These are phyloP conservation scores for Stegophylla sp. DNA, from an alignment of 2,888 invertebrate genomes.

Conservation along the genomic window DNA sequence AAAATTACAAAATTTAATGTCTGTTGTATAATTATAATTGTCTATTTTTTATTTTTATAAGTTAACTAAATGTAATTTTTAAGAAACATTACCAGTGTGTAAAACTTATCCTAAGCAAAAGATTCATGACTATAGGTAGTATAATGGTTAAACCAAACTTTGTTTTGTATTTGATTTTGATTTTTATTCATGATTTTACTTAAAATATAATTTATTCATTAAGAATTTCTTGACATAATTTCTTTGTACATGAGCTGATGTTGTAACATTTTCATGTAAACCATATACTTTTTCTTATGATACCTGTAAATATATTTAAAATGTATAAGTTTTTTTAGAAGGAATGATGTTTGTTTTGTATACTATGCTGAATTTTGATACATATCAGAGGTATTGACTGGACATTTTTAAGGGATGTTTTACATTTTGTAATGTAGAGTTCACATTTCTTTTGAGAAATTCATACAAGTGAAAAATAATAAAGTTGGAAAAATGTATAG, in stretches of 20 bases:
- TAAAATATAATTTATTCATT: slow-evolving; percentile 21
- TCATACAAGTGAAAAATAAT: too few species aligned
- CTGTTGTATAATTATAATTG: neutral
- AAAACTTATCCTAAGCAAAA: neutral
- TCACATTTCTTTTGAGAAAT: too few species aligned
- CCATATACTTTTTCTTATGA: slow-evolving; percentile 83
- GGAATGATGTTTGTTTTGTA: neutral
- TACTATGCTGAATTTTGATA: neutral
- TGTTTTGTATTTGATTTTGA: neutral
- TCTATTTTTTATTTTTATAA: slow-evolving; percentile 21
- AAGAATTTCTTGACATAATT: slow-evolving; percentile 69
- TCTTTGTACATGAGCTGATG: slow-evolving; percentile 77
- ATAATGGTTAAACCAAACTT: slow-evolving; percentile 4
- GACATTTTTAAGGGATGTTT: neutral
- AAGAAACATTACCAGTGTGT: neutral
- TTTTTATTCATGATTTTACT: slow-evolving; percentile 19
- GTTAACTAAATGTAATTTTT: slow-evolving; percentile 28
- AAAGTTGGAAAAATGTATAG: too few species aligned
- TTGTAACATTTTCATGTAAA: slow-evolving; percentile 81
- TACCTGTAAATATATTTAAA: slow-evolving; percentile 68
- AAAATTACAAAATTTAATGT: slow-evolving; percentile 41
- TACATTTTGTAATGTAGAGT: too few species aligned
- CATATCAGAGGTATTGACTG: neutral
- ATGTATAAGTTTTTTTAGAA: neutral
- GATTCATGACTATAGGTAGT: slow-evolving; percentile 9